These are phyloP conservation scores for Zapus hudsonius DNA, from an alignment of 2,113 vertebrate species.

Conservation along the genomic window DNA sequence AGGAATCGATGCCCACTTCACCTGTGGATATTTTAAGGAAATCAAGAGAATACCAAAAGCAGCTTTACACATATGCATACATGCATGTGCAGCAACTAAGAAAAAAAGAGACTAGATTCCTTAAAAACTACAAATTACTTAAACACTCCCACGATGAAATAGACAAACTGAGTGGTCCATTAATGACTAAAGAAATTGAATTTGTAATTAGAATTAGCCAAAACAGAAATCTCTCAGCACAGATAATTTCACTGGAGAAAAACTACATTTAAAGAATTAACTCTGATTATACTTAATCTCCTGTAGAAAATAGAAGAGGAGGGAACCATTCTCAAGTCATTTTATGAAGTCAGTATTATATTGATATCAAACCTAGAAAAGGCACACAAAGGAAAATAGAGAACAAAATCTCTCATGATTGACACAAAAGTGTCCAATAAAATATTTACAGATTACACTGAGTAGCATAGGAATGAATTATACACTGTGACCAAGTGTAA, in stretches of 20 bases:
- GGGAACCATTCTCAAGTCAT: neutral
- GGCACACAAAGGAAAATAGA: neutral
- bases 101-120: neutral
- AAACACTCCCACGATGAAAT: neutral
- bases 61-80: fast-evolving
- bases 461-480: neutral
- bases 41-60: neutral
- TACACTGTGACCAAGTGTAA: neutral
- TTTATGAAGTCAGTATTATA: neutral
- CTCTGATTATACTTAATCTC: neutral
- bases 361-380: neutral
- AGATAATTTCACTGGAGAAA: neutral
- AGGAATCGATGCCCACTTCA: fast-evolving
- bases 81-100: neutral
- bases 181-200: conserved; percentile 51
- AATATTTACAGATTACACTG: neutral
- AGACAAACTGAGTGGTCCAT: neutral
- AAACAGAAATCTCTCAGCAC: neutral
- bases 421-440: neutral
- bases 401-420: neutral
- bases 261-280: conserved; percentile 20
- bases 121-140: conserved; percentile 24
- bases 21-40: neutral
- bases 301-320: neutral
- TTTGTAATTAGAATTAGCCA: conserved; percentile 29